phyloP scores from a whole-genome alignment of 1,140 invertebrate species.

The Brachionus plicatilis region DNA sequence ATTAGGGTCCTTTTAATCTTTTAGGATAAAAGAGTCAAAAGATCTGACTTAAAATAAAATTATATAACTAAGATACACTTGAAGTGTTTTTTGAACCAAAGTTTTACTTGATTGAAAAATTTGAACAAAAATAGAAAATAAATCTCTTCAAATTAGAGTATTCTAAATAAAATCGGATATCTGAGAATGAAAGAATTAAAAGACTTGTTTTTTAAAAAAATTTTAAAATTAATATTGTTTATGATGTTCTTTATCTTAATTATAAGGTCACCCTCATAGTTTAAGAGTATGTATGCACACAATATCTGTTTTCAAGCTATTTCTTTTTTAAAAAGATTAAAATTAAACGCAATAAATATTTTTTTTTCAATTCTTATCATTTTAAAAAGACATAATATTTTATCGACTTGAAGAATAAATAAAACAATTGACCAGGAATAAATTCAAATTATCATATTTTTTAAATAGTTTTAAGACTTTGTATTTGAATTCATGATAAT shows the following conservation, averaged over 20 bases:
- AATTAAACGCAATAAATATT: not conserved
- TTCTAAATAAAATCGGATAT: not conserved
- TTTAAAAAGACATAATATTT: not conserved
- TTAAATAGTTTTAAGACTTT: not conserved
- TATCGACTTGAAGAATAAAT: not conserved
- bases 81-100: not conserved
- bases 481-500: too few species aligned
- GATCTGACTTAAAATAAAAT: not conserved
- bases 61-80: not conserved
- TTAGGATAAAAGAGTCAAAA: not conserved
- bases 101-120: not conserved
- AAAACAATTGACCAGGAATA: not conserved
- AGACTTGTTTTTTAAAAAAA: not conserved
- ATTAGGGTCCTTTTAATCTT: not conserved
- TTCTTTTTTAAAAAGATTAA: not conserved
- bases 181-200: not conserved
- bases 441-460: not conserved
- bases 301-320: not conserved
- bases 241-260: not conserved
- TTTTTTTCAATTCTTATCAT: not conserved
- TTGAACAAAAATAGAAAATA: not conserved
- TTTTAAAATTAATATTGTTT: not conserved
- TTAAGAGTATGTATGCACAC: not conserved
- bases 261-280: not conserved
- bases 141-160: not conserved